A percentile compares a stretch with the other conserved stretches of the same genome.
phyloP scores from a whole-genome alignment of 2,888 invertebrate species.

The Limulus polyphemus region DNA sequence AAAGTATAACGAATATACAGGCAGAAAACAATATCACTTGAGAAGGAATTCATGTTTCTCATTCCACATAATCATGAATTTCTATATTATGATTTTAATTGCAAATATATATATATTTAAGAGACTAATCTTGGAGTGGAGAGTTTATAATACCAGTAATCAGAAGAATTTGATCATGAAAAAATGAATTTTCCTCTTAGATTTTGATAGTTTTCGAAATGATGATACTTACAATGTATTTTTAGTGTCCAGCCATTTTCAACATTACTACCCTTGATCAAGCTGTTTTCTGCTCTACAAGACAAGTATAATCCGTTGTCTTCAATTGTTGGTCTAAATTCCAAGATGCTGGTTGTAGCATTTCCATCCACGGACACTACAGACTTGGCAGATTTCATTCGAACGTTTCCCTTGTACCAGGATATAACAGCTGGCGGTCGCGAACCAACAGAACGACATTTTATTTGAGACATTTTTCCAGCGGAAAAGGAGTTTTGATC shows the following conservation, averaged over 20 bases:
- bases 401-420: conserved; percentile 28
- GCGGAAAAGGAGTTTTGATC: conserved; percentile 26
- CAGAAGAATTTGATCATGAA: too few relatives aligned
- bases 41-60: too few relatives aligned
- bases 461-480: conserved; percentile 20
- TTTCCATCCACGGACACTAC: conserved; percentile 22
- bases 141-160: too few relatives aligned
- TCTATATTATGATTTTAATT: too few relatives aligned
- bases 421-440: conserved; percentile 28
- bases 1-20: too few relatives aligned
- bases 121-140: too few relatives aligned
- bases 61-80: too few relatives aligned
- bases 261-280: conserved; percentile 23
- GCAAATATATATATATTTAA: too few relatives aligned
- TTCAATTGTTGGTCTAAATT: conserved; percentile 22
- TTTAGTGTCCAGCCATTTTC: conserved; percentile 27
- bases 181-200: too few relatives aligned
- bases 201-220: too few relatives aligned
- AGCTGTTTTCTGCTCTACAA: conserved; percentile 26
- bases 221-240: conserved; percentile 25
- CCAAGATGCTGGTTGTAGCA: conserved; percentile 22
- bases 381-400: conserved; percentile 21
- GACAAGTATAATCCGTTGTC: conserved; percentile 26
- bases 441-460: conserved; percentile 28
- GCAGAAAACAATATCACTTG: too few relatives aligned